Conservation (phyloP, 2,888 invertebrate species). For the Drosophila meridionalis region DNA sequence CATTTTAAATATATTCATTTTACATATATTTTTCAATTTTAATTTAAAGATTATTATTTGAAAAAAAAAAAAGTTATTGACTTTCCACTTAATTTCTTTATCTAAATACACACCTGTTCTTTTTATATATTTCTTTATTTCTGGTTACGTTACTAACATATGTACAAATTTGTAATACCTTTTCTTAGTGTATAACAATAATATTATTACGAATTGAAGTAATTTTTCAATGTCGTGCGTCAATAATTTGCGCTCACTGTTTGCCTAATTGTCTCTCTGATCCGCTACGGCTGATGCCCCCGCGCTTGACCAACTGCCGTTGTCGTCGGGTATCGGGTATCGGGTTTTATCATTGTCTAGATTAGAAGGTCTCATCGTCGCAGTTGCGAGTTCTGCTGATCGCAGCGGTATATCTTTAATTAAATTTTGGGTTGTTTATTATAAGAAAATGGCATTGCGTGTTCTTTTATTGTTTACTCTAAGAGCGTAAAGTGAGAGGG, state of each 20-base stretch:
- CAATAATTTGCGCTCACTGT: constrained; percentile 66
- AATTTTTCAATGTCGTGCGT: constrained; percentile 63
- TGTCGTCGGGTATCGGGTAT: constrained; percentile 45
- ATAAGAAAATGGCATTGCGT: constrained; percentile 57
- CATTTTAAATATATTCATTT: background rate
- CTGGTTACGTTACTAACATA: background rate
- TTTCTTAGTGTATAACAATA: constrained; percentile 26
- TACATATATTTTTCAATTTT: too few species aligned
- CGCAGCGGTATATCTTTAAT: constrained; percentile 79
- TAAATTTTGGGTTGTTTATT: constrained; percentile 59
- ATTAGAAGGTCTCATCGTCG: constrained; percentile 73
- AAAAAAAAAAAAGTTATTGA: background rate
- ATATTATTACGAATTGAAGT: constrained; percentile 39
- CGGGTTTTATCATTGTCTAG: constrained; percentile 70
- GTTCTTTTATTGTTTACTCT: constrained; percentile 21
- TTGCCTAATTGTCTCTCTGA: constrained; percentile 64
- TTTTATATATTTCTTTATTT: background rate
- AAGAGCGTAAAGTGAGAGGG: constrained; percentile 19
- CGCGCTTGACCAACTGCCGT: constrained; percentile 56
- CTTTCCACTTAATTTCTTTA: background rate
- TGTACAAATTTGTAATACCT: background rate
- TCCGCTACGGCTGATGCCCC: constrained; percentile 40
- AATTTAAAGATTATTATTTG: too few species aligned
- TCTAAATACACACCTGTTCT: too few species aligned
- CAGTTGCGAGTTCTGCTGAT: constrained; percentile 78